These are phyloP conservation scores for Cremastobaeus sp. DNA, from an alignment of 2,888 invertebrate species.

Conservation along the genomic window DNA sequence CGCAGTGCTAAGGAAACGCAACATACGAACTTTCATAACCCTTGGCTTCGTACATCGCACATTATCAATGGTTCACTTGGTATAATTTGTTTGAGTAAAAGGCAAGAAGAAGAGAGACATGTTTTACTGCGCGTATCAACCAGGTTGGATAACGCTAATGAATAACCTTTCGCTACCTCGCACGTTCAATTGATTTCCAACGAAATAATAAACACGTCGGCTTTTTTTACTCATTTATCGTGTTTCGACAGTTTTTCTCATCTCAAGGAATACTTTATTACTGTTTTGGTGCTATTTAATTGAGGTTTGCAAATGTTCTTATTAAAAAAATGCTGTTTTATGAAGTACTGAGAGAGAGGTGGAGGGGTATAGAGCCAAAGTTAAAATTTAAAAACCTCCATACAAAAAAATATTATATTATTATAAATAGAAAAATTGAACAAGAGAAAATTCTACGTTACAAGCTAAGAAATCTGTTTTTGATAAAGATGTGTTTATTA, in stretches of 20 bases:
- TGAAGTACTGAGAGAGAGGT: too few species aligned
- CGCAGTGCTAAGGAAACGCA: slow-evolving; percentile 2
- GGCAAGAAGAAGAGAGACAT: not conserved
- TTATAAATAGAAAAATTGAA: too few species aligned
- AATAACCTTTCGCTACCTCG: slow-evolving; percentile 50
- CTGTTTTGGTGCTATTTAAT: slow-evolving; percentile 41
- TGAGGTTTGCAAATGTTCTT: slow-evolving; percentile 43
- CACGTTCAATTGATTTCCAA: slow-evolving; percentile 43
- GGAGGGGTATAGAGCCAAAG: too few species aligned
- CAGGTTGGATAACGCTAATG: slow-evolving; percentile 39
- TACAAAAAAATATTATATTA: too few species aligned
- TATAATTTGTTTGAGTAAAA: slow-evolving; percentile 10
- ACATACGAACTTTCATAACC: slow-evolving; percentile 19
- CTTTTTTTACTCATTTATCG: slow-evolving; percentile 26
- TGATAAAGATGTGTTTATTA: too few species aligned
- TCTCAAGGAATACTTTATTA: slow-evolving; percentile 37
- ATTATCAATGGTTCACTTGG: slow-evolving; percentile 31
- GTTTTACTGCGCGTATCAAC: slow-evolving; percentile 35
- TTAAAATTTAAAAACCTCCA: too few species aligned
- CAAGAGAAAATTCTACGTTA: too few species aligned
- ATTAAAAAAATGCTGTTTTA: slow-evolving; percentile 35
- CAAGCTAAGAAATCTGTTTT: too few species aligned
- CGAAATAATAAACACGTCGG: slow-evolving; percentile 49
- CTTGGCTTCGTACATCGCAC: slow-evolving; percentile 5
- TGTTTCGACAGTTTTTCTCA: slow-evolving; percentile 28